Evolutionary conservation across 2,888 invertebrate species (phyloP).

Genomic region (Rhingia rostrata): DNA sequence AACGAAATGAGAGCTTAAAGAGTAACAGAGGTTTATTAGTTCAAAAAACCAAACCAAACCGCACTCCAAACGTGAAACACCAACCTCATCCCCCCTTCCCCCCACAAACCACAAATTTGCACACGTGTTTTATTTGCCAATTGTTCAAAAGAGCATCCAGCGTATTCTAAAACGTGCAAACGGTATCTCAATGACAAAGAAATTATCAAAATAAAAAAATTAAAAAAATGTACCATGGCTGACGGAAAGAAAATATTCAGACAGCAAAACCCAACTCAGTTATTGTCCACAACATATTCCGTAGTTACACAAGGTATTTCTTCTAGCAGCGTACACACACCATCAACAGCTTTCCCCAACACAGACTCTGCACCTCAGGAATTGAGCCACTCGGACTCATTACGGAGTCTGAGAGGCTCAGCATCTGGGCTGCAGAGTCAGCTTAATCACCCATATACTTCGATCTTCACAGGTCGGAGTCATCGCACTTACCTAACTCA

Average conservation of each 20-base stretch:
- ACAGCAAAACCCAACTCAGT: background rate
- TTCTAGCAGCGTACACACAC: background rate
- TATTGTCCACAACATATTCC: conserved; percentile 27
- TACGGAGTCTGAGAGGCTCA: no score
- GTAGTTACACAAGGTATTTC: conserved; percentile 1
- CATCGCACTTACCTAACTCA: no score
- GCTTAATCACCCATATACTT: no score
- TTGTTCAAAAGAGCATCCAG: conserved; percentile 8
- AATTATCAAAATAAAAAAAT: conserved; percentile 19
- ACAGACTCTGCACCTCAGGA: background rate
- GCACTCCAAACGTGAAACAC: background rate
- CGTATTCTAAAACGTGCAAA: background rate
- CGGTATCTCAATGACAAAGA: conserved; percentile 4
- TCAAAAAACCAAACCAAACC: conserved; percentile 15
- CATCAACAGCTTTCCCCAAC: background rate
- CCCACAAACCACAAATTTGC: background rate
- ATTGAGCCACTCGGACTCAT: no score
- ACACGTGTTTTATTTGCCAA: conserved; percentile 8
- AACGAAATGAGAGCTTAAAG: conserved; percentile 20
- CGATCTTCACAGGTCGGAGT: no score
- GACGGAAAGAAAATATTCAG: conserved; percentile 24
- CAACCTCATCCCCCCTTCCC: conserved; percentile 11
- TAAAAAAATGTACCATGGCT: conserved; percentile 19
- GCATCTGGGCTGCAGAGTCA: no score
- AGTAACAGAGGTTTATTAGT: conserved; percentile 9